Evolutionary conservation across 2,113 vertebrate species (phyloP), one percentile per base, ranked within the genome.

Genomic region (Oncorhynchus masou): DNA sequence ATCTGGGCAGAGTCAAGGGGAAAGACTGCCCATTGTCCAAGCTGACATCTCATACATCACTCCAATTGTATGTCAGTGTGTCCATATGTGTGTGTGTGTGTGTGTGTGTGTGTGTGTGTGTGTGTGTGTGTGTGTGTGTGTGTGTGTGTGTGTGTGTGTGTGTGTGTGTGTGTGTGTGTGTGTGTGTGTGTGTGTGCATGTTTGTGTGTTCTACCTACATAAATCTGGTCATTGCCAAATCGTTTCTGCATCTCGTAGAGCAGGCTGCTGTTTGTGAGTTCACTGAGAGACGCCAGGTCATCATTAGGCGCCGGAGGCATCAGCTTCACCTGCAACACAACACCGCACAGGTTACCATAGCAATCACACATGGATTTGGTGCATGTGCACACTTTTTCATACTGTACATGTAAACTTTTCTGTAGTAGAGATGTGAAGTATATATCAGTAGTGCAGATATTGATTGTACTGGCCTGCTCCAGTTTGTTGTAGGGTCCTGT

Each of bases 201-300:
- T 71, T 24, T 24, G 59, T 13, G 31, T 15, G 7, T 34, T 39
- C 67, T 76, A 93, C 97, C 92, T 91, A 99, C 97, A 5, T 99
- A 96, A 86, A 99, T 98, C 90, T 99, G 97, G 87, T 97, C 92
- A 22, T 98, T 99, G 69, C 90, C 94, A 39, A 96, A 99, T 78
- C 97, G 97, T 82, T 99, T 99, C 89, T 98, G 97, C 87, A 99
- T 97, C 88, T 99, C 97, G 6, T 99, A 99, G n/a, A 99, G 95
- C n/a, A 99, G 92, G 82, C 96, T 98, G 93, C 95, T 93, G 74
- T 98, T 95, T 0, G 94, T 97, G 25, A 99, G 94, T 86, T 98
- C 96, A 12, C 94, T 99, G 90, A 99, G 94, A 3, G 97, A 97
- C 0, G 97, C 95, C 78, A 99, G 92, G 91, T 99, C 96, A 4